A percentile compares a stretch with the other conserved stretches of the same genome.
Conservation (phyloP, 2,797 vertebrate species). For the Alfaro cultratus region DNA sequence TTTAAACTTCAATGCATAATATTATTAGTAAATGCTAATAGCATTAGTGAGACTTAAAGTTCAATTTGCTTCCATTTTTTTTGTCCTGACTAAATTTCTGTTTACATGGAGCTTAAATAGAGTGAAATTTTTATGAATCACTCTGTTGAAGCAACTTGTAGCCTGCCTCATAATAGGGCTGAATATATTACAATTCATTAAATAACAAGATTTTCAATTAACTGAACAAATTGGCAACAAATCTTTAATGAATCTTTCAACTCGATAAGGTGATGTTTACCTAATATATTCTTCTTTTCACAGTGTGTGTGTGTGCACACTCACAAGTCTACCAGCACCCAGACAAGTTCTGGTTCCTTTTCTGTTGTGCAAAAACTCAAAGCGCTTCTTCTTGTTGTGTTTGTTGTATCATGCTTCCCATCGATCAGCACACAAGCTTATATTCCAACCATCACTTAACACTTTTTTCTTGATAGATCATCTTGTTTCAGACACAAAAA, state of each 20-base stretch:
- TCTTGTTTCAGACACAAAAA: conserved; percentile 1
- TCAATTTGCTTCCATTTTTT: neutral
- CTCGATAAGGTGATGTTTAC: neutral
- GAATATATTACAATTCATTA: neutral
- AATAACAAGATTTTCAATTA: neutral
- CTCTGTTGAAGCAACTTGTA: neutral
- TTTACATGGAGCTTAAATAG: neutral
- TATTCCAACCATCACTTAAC: neutral
- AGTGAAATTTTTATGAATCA: neutral
- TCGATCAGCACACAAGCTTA: neutral
- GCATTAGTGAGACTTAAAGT: neutral
- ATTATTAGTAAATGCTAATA: neutral
- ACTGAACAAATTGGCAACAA: neutral
- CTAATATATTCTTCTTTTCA: neutral
- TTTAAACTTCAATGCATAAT: neutral
- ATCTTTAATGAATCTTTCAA: neutral
- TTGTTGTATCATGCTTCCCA: neutral
- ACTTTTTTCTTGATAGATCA: neutral
- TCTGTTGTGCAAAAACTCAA: neutral
- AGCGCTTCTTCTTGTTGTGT: neutral
- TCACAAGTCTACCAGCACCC: neutral
- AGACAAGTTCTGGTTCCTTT: neutral
- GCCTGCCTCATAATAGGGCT: neutral
- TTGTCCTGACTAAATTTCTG: neutral
- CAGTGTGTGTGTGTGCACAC: neutral